phyloP scores from a whole-genome alignment of 2,797 vertebrate species.

The Trematocara caparti region DNA sequence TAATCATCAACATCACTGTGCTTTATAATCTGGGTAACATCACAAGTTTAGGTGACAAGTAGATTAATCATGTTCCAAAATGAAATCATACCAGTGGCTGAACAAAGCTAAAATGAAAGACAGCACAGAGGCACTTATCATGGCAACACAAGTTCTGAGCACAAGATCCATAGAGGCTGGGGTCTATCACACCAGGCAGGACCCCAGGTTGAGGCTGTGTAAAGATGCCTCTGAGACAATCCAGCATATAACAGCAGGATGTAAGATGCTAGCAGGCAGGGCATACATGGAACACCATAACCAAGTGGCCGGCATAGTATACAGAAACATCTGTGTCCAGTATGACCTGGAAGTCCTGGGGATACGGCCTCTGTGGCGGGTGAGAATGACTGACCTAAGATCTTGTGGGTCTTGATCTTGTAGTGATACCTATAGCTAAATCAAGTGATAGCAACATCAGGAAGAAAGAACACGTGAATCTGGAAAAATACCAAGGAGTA shows the following conservation, averaged over 20 bases:
- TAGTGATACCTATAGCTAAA: neutral
- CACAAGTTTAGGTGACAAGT: conserved; percentile 45
- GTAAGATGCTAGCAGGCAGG: neutral
- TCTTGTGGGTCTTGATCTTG: neutral
- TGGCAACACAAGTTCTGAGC: neutral
- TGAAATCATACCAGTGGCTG: fast-evolving
- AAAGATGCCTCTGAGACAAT: neutral
- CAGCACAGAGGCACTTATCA: neutral
- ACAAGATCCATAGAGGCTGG: neutral
- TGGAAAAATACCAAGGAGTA: neutral
- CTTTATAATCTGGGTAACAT: conserved; percentile 55
- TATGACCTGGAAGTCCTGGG: neutral
- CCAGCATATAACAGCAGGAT: neutral
- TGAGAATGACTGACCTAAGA: neutral
- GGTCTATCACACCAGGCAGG: neutral
- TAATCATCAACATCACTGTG: conserved; percentile 47
- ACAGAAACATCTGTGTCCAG: neutral
- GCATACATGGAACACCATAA: neutral
- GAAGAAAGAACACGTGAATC: neutral
- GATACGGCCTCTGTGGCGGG: neutral
- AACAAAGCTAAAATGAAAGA: neutral
- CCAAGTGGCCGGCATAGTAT: fast-evolving
- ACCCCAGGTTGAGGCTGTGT: neutral
- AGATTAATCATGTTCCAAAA: neutral
- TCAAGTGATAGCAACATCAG: neutral